Base-by-base conservation (phyloP, 2,888 invertebrate genomes). In the Netelia fuscicornis region DNA sequence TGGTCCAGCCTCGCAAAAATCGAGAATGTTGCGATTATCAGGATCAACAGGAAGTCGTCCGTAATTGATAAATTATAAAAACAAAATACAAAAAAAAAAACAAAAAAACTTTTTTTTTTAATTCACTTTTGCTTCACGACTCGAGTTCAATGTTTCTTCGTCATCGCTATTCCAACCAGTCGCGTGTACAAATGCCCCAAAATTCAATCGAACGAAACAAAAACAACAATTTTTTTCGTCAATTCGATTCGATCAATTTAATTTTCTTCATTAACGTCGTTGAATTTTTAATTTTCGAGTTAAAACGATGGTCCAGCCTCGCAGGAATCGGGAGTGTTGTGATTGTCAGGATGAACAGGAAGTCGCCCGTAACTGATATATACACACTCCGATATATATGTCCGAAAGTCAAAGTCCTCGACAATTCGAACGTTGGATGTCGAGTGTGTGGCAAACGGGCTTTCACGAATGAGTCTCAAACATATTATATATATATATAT, bases 351-450 rank as follows among this genome's bases (percentile, higher is more conserved):
- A 52, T 25, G 71, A 58, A 81, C 81, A 58, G 84, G 84, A 84
- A 84, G 84, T 81, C 72, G 25, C 72, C 58, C 25, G 71, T 42
- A 72, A 44, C 80, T 84, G 81, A 77, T 84, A 83, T 52, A 23
- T 52, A 62, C 74, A 11, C 62, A 37, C n/a, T n/a, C 10, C 75
- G 64, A 75, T 64, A 65, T 20, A 60, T 56, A 70, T 52, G 70
- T 37, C 60, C 60, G 78, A 68, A 48, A 60, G 78, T 78, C 78
- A 78, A 78, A 78, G 68, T 78, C 78, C 78, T 60, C 60, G 78
- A 78, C 78, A 60, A 68, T 68, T 78, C 70, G 65, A 65, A 76
- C 52, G 44, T 78, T 17, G 54, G 48, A 11, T 37, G 60, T 67
- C 42, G 60, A 65, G 64, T 56, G 64, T 60, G 52, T 62, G 65